phyloP scores from a whole-genome alignment of 2,888 invertebrate genomes.

The Trissolcus brochymenae region DNA sequence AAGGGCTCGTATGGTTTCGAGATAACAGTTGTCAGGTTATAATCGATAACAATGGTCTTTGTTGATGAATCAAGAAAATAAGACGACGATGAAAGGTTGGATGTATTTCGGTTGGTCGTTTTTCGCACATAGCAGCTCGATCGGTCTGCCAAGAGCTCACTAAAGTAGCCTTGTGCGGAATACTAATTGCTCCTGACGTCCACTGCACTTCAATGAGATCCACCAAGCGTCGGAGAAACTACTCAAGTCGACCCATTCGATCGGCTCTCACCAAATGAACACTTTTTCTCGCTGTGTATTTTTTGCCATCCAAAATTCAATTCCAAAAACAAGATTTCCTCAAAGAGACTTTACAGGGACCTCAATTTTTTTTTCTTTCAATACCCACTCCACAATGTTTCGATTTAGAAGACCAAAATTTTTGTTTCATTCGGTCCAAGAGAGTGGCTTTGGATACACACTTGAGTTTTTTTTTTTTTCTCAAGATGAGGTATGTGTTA shows the following conservation, averaged over 20 bases:
- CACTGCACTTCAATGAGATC: conserved; percentile 30
- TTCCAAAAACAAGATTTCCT: too few relatives aligned
- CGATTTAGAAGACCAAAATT: too few relatives aligned
- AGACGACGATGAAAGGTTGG: conserved; percentile 29
- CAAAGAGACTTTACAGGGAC: too few relatives aligned
- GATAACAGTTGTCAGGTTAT: conserved; percentile 4
- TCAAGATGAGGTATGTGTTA: conserved; percentile 4
- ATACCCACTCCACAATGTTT: too few relatives aligned
- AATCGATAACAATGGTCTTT: conserved; percentile 35
- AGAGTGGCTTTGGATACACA: too few relatives aligned
- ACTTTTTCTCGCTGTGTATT: too few relatives aligned
- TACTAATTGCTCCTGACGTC: conserved; percentile 53
- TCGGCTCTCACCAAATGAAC: background rate
- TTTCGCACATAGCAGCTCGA: conserved; percentile 38
- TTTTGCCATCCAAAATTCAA: too few relatives aligned
- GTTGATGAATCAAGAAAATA: conserved; percentile 29
- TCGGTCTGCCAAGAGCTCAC: conserved; percentile 32
- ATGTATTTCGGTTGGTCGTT: conserved; percentile 7
- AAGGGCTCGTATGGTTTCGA: background rate
- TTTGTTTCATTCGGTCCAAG: too few relatives aligned
- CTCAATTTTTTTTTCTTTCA: too few relatives aligned
- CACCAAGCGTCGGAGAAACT: conserved; percentile 23
- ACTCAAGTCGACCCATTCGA: conserved; percentile 19
- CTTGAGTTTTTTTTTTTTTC: background rate
- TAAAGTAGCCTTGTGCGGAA: conserved; percentile 46